Evolutionary conservation across 2,888 invertebrate species (phyloP).

Genomic region (Cephus runcator): DNA sequence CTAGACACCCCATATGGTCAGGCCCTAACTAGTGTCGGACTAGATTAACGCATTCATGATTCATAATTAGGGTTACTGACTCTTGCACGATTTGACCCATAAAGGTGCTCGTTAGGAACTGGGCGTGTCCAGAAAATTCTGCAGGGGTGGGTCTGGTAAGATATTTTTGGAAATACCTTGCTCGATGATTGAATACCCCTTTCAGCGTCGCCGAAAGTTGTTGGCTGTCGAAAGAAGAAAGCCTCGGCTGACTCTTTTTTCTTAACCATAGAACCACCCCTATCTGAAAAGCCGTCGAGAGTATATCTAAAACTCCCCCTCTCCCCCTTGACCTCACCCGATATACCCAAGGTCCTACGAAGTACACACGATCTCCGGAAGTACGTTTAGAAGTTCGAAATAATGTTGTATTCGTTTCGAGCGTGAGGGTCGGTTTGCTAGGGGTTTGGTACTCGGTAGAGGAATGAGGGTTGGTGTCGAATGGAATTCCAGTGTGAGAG

Average conservation of each 20-base stretch:
- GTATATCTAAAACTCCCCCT: background rate
- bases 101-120: too few relatives aligned
- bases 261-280: too few relatives aligned
- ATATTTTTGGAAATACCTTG: too few relatives aligned
- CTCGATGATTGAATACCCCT: too few relatives aligned
- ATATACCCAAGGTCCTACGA: background rate
- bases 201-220: too few relatives aligned
- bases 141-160: too few relatives aligned
- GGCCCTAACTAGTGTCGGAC: background rate
- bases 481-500: background rate
- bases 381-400: constrained; percentile 32
- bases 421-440: background rate
- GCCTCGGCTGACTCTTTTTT: background rate
- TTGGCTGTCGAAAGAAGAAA: too few relatives aligned
- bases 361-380: background rate
- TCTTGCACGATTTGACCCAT: too few relatives aligned
- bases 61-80: background rate
- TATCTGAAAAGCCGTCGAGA: too few relatives aligned
- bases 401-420: constrained; percentile 29
- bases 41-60: background rate
- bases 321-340: constrained; percentile 2
- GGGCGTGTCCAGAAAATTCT: too few relatives aligned
- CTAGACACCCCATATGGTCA: background rate
- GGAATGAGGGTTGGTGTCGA: background rate
- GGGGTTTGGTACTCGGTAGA: background rate